phyloP scores from a whole-genome alignment of 2,888 invertebrate species.

The Abrostola triplasia region DNA sequence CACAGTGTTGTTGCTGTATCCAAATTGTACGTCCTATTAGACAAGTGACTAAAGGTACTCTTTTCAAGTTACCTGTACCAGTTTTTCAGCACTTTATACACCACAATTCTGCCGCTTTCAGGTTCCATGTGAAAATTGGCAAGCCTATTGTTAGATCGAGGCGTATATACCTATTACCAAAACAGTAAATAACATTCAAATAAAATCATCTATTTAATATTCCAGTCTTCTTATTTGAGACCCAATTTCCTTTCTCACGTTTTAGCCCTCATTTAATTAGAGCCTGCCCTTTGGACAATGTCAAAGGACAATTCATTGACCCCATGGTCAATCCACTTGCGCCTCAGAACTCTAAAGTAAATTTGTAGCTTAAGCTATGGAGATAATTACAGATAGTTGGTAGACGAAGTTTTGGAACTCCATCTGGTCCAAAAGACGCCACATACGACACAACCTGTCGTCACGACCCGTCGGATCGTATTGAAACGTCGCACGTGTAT shows the following conservation, averaged over 20 bases:
- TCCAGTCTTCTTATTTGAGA: constrained; percentile 10
- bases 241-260: constrained; percentile 37
- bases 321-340: constrained; percentile 39
- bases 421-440: constrained; percentile 20
- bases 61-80: too few species aligned
- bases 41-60: too few species aligned
- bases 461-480: constrained; percentile 1
- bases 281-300: constrained; percentile 44
- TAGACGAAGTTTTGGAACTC: constrained; percentile 41
- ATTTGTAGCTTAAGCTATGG: constrained; percentile 42
- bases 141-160: too few species aligned
- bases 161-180: neutral
- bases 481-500: too few species aligned
- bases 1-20: too few species aligned
- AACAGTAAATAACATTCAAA: neutral
- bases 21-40: too few species aligned
- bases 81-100: too few species aligned
- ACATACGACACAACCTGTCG: too few species aligned
- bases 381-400: constrained; percentile 42
- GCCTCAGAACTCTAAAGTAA: constrained; percentile 39
- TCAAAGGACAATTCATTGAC: constrained; percentile 52
- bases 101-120: too few species aligned
- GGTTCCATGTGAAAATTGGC: too few species aligned
- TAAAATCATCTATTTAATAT: constrained; percentile 9
- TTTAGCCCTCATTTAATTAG: constrained; percentile 50